Evolutionary conservation across 2,888 invertebrate genomes (phyloP).

Genomic region (Beris chalybata): DNA sequence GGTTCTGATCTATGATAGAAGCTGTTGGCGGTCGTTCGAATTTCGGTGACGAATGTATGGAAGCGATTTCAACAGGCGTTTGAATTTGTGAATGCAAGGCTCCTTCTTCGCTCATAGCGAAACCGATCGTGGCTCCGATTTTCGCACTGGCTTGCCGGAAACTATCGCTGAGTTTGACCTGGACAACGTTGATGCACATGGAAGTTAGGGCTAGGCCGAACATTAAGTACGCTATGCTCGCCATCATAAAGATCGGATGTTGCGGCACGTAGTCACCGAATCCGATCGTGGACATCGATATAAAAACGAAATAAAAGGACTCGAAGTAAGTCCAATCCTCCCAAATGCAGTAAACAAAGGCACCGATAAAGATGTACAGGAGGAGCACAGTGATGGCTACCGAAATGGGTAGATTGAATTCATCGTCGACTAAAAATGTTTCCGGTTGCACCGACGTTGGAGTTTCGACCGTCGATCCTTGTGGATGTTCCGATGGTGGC

Average conservation of each 20-base stretch:
- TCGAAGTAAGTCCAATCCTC: constrained; percentile 91
- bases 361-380: constrained; percentile 85
- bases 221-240: constrained; percentile 88
- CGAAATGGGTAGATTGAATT: constrained; percentile 92
- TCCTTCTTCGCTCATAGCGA: constrained; percentile 70
- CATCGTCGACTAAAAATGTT: constrained; percentile 79
- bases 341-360: constrained; percentile 74
- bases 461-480: constrained; percentile 58
- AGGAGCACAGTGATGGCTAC: constrained; percentile 83
- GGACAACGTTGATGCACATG: constrained; percentile 96
- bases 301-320: constrained; percentile 95
- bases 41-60: constrained; percentile 14
- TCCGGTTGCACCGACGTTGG: constrained; percentile 79
- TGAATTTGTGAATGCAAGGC: constrained; percentile 16
- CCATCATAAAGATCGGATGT: constrained; percentile 85
- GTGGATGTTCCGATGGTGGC: constrained; percentile 48
- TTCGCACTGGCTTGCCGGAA: constrained; percentile 84
- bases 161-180: constrained; percentile 77
- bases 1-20: background rate
- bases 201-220: constrained; percentile 94
- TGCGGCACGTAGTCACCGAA: constrained; percentile 90
- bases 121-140: constrained; percentile 80
- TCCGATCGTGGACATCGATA: constrained; percentile 97
- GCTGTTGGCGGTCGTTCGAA: constrained; percentile 3
- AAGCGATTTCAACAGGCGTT: constrained; percentile 19